A percentile compares a stretch with the other conserved stretches of the same genome.
These are phyloP conservation scores for Lagopus muta DNA, from an alignment of 2,113 vertebrate species.

Conservation along the genomic window DNA sequence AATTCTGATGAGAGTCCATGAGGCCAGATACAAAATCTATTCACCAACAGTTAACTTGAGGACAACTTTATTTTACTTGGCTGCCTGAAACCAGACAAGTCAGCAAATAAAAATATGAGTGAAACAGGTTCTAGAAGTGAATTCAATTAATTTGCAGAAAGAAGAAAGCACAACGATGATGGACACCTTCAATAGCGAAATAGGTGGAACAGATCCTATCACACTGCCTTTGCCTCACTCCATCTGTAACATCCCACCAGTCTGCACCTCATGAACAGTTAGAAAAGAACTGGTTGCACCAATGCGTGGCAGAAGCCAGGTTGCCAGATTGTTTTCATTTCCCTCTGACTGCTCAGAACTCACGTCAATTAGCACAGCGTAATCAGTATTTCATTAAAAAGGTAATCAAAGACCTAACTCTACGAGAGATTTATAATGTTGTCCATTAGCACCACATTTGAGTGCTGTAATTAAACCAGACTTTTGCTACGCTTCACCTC, in stretches of 20 bases:
- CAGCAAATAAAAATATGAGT: constrained; percentile 22
- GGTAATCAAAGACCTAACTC: not conserved
- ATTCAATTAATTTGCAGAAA: not conserved
- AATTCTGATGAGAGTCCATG: constrained; percentile 3
- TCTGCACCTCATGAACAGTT: not conserved
- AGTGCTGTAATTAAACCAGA: not conserved
- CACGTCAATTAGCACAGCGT: not conserved
- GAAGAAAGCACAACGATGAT: not conserved
- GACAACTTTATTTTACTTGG: constrained; percentile 62
- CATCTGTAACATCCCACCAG: not conserved
- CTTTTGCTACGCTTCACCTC: not conserved
- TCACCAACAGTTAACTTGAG: constrained; percentile 36
- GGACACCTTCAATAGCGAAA: not conserved
- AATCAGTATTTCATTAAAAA: constrained; percentile 18
- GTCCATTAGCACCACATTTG: not conserved
- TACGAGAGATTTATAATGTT: not conserved
- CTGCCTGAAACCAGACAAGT: constrained; percentile 30
- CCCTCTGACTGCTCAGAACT: not conserved
- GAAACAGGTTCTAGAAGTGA: not conserved
- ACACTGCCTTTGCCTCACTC: not conserved
- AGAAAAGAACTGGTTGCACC: not conserved
- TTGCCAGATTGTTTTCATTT: not conserved
- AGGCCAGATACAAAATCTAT: constrained; percentile 42
- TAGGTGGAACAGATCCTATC: not conserved
- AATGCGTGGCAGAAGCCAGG: not conserved